Evolutionary conservation across 2,888 invertebrate species (phyloP), one percentile per base, ranked within the genome.

Genomic region (Eupithecia pulchellata): DNA sequence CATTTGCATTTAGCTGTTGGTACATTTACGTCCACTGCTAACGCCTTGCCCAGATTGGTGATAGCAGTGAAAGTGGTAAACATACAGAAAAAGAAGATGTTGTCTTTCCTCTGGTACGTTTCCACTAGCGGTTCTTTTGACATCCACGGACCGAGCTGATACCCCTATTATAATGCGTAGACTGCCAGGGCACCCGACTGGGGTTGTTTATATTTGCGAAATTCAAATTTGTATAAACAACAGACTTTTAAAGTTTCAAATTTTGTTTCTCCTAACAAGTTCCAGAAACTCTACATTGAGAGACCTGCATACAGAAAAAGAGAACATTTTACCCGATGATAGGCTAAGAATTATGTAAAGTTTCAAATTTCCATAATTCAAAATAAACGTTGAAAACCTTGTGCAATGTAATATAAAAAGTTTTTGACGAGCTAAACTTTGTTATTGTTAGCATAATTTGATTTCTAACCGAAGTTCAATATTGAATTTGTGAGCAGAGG

Each of bases 391-490:
- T 74, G 68, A 36, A 69, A 74, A 75, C 62, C 75, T 68, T 74
- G 76, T 70, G 66, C 65, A 60, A 67, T 68, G 65, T 75, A 74
- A 78, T 77, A 77, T 76, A 77, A 74, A 75, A 78, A 76, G 69
- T 77, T 78, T 74, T 73, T 76, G 77, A 78, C 75, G 77, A 77
- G 74, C 73, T 75, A 74, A 83, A 85, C 77, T 85, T 82, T 66
- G 77, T 79, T 83, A 82, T 79, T 84, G 82, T 82, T 78, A 73
- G 80, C 79, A 79, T 86, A 86, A 86, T 86, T 86, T 83, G 79
- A 86, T 86, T 84, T 75, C 75, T 71, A 79, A 81, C 79, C 79
- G 75, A 84, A 85, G 78, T 83, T 79, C 81, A 82, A 84, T 86
- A 86, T 86, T 85, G 84, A 83, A 82, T 84, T 85, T 83, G 64